Base-by-base conservation (phyloP, 2,888 invertebrate species). In the Pachycephus smyrnensis region DNA sequence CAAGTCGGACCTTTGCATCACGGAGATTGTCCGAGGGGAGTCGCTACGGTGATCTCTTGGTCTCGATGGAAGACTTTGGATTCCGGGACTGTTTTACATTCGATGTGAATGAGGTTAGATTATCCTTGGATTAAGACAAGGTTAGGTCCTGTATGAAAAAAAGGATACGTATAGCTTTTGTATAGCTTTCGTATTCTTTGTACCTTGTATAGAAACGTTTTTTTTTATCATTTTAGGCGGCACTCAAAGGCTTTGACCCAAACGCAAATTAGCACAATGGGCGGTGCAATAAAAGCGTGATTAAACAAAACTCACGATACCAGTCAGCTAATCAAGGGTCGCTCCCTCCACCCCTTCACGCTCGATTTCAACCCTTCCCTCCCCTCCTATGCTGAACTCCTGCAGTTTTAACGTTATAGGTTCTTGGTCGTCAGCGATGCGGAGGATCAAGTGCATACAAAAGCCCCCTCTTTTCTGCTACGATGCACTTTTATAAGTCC, bases 321-420 rank as follows among this genome's bases (percentile, higher is more conserved):
- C 83, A 85, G 83, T 82, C 77, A 79, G 80, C 85, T 84, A 85
- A 84, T 84, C 82, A 84, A 84, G 76, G 30, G 30, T 77, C 79
- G 75, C 76, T 78, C 79, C 71, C 15, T 73, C 9, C 23, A 23
- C 40, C 40, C 77, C n/a, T 32, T 78, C 78, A 75, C 69, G 76
- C 73, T 76, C 75, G 76, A 82, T 83, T 84, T 75, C 82, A 82
- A 82, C 33, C 33, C 33, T 33, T 4, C 3, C 33, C 33, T 83
- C 80, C 80, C 80, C 80, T 76, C 82, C 82, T 81, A 82, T 79
- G 23, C 15, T 9, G 9, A 55, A 9, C 23, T 4, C 6, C 55
- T 55, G 15, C 55, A 55, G 23, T 55, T 23, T 23, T 6, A 23
- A 55, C 55, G 1, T 23, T 23, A 23, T 23, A 15, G 23, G 40